Evolutionary conservation across 1,140 invertebrate genomes (phyloP).

Genomic region (Tetragnatha versicolor): DNA sequence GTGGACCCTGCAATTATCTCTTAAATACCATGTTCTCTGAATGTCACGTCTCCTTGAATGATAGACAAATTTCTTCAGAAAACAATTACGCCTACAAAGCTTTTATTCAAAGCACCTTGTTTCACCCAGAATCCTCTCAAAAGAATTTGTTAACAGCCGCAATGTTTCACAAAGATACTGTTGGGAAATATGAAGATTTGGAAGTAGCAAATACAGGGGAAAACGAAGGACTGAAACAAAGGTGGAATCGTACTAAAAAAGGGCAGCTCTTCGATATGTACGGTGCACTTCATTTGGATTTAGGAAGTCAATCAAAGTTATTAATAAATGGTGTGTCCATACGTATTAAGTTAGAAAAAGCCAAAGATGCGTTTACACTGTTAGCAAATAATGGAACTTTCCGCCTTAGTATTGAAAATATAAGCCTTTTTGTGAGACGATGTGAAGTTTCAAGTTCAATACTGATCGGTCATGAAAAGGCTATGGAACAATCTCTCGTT

Average conservation of each 20-base stretch:
- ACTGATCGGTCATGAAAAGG: background rate
- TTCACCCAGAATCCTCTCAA: background rate
- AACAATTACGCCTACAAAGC: background rate
- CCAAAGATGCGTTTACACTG: background rate
- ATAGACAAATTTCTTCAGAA: background rate
- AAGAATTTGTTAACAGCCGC: background rate
- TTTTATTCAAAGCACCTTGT: background rate
- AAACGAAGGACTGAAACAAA: background rate
- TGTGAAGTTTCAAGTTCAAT: background rate
- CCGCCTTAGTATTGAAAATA: too few relatives aligned
- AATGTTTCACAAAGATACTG: background rate
- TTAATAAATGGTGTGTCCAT: background rate
- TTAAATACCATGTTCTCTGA: slow-evolving; percentile 1
- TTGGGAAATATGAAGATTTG: background rate
- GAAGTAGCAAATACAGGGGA: background rate
- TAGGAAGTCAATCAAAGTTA: background rate
- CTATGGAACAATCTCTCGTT: background rate
- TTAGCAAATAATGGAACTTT: background rate
- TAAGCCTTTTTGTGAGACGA: too few relatives aligned
- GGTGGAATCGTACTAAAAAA: background rate
- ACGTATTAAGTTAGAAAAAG: background rate
- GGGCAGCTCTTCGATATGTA: background rate
- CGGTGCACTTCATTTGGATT: background rate
- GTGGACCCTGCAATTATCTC: background rate
- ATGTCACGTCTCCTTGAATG: background rate